A percentile compares a stretch with the other conserved stretches of the same genome.
Evolutionary conservation across 1,140 invertebrate species (phyloP).

Genomic region (Drosophila chauvacae): DNA sequence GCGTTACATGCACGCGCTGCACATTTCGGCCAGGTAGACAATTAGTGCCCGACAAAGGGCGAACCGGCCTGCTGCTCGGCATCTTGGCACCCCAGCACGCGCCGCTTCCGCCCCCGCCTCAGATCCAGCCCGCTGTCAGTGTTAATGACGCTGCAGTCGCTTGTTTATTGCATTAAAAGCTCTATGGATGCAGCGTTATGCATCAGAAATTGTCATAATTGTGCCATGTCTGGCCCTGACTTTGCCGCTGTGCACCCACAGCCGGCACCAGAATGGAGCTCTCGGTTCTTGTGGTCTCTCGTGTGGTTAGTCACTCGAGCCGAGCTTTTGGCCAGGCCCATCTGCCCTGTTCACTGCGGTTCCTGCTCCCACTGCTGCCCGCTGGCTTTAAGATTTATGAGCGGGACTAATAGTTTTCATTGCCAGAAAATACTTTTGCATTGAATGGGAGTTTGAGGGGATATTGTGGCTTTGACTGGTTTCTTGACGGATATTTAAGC

Average conservation of each 20-base stretch:
- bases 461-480: slow-evolving; percentile 12
- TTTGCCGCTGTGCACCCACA: slow-evolving; percentile 23
- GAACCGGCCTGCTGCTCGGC: slow-evolving; percentile 20
- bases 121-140: slow-evolving; percentile 49
- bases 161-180: slow-evolving; percentile 81
- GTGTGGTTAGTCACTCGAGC: slow-evolving; percentile 28
- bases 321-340: slow-evolving; percentile 13
- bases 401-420: slow-evolving; percentile 70
- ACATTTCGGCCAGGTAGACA: slow-evolving; percentile 77
- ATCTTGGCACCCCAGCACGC: neutral
- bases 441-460: slow-evolving; percentile 1
- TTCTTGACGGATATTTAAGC: neutral
- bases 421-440: slow-evolving; percentile 53
- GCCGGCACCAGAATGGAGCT: slow-evolving; percentile 42
- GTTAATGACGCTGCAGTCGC: slow-evolving; percentile 69
- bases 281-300: slow-evolving; percentile 46
- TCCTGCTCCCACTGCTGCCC: neutral
- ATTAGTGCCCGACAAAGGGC: slow-evolving; percentile 77
- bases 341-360: neutral
- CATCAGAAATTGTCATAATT: slow-evolving; percentile 83
- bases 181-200: slow-evolving; percentile 70
- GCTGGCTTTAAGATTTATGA: slow-evolving; percentile 64
- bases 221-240: slow-evolving; percentile 76
- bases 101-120: neutral
- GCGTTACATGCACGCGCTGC: slow-evolving; percentile 64